Percentiles rank a stretch among this genome's conserved stretches.
These are phyloP conservation scores for Leptinotarsa juncta DNA, from an alignment of 2,888 invertebrate species.

Conservation along the genomic window DNA sequence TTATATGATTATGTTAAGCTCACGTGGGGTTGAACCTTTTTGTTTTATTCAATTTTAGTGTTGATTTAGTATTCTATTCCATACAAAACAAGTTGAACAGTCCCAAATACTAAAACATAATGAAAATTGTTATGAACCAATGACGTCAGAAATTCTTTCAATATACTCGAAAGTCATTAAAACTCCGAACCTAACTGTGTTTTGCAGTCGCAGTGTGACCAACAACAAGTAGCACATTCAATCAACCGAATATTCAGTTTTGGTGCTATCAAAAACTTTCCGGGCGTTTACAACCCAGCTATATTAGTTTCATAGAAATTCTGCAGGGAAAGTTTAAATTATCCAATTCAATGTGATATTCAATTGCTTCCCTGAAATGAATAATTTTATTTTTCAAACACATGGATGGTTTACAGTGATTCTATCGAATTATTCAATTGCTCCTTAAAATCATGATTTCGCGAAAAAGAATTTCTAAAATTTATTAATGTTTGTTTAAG, in stretches of 20 bases:
- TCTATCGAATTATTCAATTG: too few relatives aligned
- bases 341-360: not conserved
- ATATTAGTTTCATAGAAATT: not conserved
- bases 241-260: slow-evolving; percentile 7
- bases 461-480: too few relatives aligned
- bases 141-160: not conserved
- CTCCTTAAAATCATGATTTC: too few relatives aligned
- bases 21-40: too few relatives aligned
- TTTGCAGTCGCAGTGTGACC: not conserved
- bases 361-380: not conserved
- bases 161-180: not conserved
- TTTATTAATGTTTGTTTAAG: too few relatives aligned
- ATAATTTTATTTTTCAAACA: not conserved
- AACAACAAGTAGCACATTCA: slow-evolving; percentile 13
- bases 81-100: too few relatives aligned
- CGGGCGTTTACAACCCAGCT: not conserved
- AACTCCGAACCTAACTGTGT: not conserved
- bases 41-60: too few relatives aligned
- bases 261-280: slow-evolving; percentile 1
- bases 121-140: not conserved
- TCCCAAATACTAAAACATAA: not conserved
- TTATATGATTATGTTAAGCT: too few relatives aligned
- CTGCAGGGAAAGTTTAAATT: not conserved
- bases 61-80: too few relatives aligned
- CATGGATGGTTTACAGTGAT: not conserved